Percentiles rank a stretch among this genome's conserved stretches.
phyloP scores from a whole-genome alignment of 2,888 invertebrate genomes.

The Gymnosoma rotundatum region DNA sequence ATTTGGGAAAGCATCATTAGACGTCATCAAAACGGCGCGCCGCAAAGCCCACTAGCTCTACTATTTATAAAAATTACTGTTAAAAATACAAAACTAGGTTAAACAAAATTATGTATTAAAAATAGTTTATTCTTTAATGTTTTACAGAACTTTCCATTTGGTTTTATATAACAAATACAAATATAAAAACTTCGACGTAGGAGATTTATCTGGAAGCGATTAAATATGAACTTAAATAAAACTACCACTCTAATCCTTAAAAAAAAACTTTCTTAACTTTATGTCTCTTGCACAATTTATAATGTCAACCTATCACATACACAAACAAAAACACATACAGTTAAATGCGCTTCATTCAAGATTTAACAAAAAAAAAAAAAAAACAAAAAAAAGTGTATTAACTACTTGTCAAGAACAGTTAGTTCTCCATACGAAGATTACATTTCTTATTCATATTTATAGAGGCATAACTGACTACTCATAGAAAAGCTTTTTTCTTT shows the following conservation, averaged over 20 bases:
- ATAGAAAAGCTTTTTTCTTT: background rate
- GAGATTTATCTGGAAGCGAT: constrained; percentile 22
- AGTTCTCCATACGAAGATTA: background rate
- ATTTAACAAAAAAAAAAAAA: constrained; percentile 2
- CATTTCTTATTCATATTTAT: constrained; percentile 34
- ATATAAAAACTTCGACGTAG: background rate
- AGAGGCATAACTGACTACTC: background rate
- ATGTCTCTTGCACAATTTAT: constrained; percentile 45
- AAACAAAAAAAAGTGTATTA: constrained; percentile 42
- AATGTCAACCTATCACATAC: background rate
- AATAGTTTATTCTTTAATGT: too few relatives aligned
- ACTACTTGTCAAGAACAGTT: constrained; percentile 59
- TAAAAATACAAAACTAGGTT: too few relatives aligned
- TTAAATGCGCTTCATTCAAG: constrained; percentile 23
- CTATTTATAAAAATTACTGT: too few relatives aligned
- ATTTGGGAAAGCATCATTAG: too few relatives aligned
- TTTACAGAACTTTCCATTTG: constrained; percentile 7
- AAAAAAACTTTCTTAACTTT: constrained; percentile 65
- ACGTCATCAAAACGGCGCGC: too few relatives aligned
- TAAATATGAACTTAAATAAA: constrained; percentile 25
- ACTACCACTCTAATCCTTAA: constrained; percentile 57
- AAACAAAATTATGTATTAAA: too few relatives aligned
- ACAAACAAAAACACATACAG: background rate
- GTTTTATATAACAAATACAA: background rate
- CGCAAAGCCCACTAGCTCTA: too few relatives aligned